Base-by-base conservation (phyloP, 1,140 invertebrate genomes). In the Stratiolaelaps scimitus region DNA sequence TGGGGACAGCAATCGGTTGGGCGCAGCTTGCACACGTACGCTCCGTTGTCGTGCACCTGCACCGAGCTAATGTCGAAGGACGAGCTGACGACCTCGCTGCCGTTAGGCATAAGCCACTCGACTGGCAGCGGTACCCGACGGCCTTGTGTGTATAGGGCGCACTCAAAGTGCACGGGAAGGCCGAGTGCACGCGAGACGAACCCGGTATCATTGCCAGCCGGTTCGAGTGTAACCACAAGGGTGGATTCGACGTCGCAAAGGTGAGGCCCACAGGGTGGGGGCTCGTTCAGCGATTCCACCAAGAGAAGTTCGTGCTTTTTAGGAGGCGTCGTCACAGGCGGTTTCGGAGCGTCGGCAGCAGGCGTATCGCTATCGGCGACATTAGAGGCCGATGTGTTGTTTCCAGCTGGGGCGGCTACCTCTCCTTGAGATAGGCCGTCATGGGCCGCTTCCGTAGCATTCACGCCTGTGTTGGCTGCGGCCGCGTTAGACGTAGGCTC, bases 1-100 rank as follows among this genome's bases (percentile, higher is more conserved):
- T 26, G n/a, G 23, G 53, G 13, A 60, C 53, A 60, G 53, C 53
- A 60, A 19, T 60, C 10, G 15, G 26, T 17, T 17, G 53, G 53
- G 17, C 26, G 26, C 10, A 60, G 53, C 2, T 17, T 17, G 20
- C 53, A 60, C 13, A 34, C 34, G 23, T 60, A 60, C 15, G 26
- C 23, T 60, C 53, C 53, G 53, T 15, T 15, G 26, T 60, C 53
- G 23, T 23, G 26, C 23, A 60, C 15, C 26, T 60, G 26, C 4
- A 60, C 53, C 13, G 26, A 29, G 1, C 1, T 34, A 15, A 60
- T 60, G 23, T 60, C 15, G 26, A 60, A 15, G 17, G 15, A 1
- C 15, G 26, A 2, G 20, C 26, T 29, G 15, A 23, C 53, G 17
- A 60, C 26, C 20, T 60, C 53, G 23, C 26, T 60, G 53, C 26